Base-by-base conservation (phyloP, 2,888 invertebrate genomes). In the Eustalomyia histrio region DNA sequence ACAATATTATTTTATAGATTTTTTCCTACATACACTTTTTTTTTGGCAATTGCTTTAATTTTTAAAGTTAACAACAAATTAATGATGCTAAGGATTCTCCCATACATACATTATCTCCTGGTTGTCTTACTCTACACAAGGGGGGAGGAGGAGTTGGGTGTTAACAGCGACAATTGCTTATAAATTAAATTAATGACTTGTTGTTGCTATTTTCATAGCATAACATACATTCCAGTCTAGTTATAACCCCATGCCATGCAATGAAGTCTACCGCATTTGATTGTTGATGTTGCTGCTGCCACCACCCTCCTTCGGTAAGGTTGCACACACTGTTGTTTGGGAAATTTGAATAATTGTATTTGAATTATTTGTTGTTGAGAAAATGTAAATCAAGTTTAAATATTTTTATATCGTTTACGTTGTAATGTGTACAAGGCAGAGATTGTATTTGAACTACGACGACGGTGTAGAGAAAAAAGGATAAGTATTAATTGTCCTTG, bases 121-220 rank as follows among this genome's bases (percentile, higher is more conserved):
- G 50, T 47, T 50, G 10, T 4, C 1, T n/a, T 58, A 21, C 24
- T 24, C 5, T 55, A 50, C 43, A 16, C 55, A 71, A 53, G 65
- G 64, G 65, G 74, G 61, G 65, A 53, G 65, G 64, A 61, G 74
- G 61, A 53, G 76, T 64, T 60, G 76, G 81, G 78, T 81, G 81
- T 81, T 81, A 72, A 79, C 63, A 78, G 72, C 82, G 75, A 73
- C 79, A 83, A 83, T 79, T 78, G 82, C 76, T 80, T 80, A 80
- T 76, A 82, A 80, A 81, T 81, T 79, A 83, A 83, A 81, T 81
- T 81, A 81, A 76, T 82, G 82, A 82, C 78, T 83, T 83, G 68
- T 76, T 57, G 78, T 75, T 67, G 76, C 72, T 64, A 67, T 75
- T 68, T 53, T 57, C 29, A 9, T 21, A 39, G 68, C 64, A 18